Percentiles rank a stretch among this genome's conserved stretches.
These are phyloP conservation scores for Bombus affinis DNA, from an alignment of 1,140 invertebrate genomes.

Conservation along the genomic window DNA sequence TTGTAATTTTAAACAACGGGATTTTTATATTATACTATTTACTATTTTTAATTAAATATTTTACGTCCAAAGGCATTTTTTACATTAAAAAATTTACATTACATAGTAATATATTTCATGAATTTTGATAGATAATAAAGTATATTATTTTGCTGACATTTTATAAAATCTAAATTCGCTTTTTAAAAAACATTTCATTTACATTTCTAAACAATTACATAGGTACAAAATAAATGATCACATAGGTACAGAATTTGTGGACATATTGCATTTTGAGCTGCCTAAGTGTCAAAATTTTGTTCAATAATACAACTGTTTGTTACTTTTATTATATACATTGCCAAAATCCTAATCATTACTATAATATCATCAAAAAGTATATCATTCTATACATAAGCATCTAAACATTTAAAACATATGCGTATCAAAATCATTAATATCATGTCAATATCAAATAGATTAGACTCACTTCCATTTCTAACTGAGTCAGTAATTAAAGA, in stretches of 20 bases:
- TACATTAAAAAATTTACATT: constrained; percentile 13
- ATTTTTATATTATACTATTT: not conserved
- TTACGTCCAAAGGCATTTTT: not conserved
- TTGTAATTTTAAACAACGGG: not conserved
- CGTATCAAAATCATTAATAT: constrained; percentile 36
- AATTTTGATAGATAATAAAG: not conserved
- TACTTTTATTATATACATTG: constrained; percentile 41
- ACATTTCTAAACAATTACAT: not conserved
- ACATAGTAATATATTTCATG: not conserved
- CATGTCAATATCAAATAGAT: not conserved
- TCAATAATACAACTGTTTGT: constrained; percentile 1
- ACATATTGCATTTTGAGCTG: constrained; percentile 15
- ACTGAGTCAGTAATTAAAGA: constrained; percentile 52
- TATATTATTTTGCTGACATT: not conserved
- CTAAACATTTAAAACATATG: constrained; percentile 24
- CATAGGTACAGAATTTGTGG: not conserved
- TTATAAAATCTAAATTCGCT: not conserved
- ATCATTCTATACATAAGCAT: constrained; percentile 30
- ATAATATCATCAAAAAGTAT: constrained; percentile 29
- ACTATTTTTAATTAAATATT: not conserved
- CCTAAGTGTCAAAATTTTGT: constrained; percentile 23
- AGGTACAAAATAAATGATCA: not conserved
- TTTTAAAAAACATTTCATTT: constrained; percentile 2
- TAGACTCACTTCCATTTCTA: constrained; percentile 28
- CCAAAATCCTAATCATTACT: not conserved